These are phyloP conservation scores for Prunella fulvescens DNA, from an alignment of 2,113 vertebrate species.

Conservation along the genomic window DNA sequence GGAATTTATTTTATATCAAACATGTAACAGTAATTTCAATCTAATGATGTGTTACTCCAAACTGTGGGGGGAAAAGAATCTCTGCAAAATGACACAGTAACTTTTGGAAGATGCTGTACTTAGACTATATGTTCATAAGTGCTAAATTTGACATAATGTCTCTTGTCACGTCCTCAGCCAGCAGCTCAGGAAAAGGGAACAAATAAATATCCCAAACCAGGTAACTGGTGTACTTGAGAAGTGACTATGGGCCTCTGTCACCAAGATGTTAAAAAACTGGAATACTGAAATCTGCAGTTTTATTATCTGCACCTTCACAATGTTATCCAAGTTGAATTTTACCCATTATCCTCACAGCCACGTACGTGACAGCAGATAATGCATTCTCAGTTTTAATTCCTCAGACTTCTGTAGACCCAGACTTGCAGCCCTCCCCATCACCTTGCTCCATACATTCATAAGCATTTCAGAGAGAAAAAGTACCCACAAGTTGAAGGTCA, in stretches of 20 bases:
- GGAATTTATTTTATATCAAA: background rate
- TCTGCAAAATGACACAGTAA: background rate
- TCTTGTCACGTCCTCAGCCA: background rate
- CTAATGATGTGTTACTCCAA: background rate
- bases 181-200: background rate
- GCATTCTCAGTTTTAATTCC: background rate
- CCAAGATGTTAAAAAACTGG: rapidly evolving
- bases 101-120: background rate
- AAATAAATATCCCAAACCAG: background rate
- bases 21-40: background rate
- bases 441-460: background rate
- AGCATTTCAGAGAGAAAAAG: background rate
- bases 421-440: background rate
- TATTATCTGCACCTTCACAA: background rate
- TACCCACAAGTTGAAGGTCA: background rate
- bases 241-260: background rate
- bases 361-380: background rate
- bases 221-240: background rate
- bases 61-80: background rate
- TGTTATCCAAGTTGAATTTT: background rate
- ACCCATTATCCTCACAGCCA: background rate
- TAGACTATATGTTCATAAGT: background rate
- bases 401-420: background rate
- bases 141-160: background rate
- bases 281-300: background rate